A percentile compares a stretch with the other conserved stretches of the same genome.
These are phyloP conservation scores for Linyphia triangularis DNA, from an alignment of 2,888 invertebrate species.

Conservation along the genomic window DNA sequence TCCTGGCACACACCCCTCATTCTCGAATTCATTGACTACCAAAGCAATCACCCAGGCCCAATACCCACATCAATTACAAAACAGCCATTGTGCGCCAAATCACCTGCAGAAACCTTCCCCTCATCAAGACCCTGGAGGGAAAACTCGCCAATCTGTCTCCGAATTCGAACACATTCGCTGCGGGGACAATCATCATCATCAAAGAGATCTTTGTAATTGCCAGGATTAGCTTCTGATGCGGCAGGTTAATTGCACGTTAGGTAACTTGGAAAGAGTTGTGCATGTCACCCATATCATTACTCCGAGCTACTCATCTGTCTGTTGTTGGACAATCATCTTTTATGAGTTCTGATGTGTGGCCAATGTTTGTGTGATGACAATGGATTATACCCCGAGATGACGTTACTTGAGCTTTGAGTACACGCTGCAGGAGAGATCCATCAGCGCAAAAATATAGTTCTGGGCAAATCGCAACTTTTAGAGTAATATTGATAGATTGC, in stretches of 20 bases:
- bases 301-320: not conserved
- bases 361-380: too few relatives aligned
- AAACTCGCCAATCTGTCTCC: conserved; percentile 29
- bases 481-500: too few relatives aligned
- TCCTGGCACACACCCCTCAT: not conserved
- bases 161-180: conserved; percentile 7
- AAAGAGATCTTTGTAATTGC: conserved; percentile 47
- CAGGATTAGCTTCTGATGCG: conserved; percentile 42
- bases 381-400: too few relatives aligned
- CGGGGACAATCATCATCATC: conserved; percentile 29
- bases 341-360: too few relatives aligned
- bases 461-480: too few relatives aligned
- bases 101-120: not conserved
- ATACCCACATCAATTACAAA: conserved; percentile 10
- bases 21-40: not conserved
- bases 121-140: conserved; percentile 12
- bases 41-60: not conserved
- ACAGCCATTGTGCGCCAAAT: not conserved
- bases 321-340: not conserved
- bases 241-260: conserved; percentile 50
- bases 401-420: too few relatives aligned
- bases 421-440: too few relatives aligned
- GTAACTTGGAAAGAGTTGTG: conserved; percentile 2
- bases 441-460: too few relatives aligned
- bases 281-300: conserved; percentile 35